These are phyloP conservation scores for Drosophila melanosoma DNA, from an alignment of 2,888 invertebrate species.

Conservation along the genomic window DNA sequence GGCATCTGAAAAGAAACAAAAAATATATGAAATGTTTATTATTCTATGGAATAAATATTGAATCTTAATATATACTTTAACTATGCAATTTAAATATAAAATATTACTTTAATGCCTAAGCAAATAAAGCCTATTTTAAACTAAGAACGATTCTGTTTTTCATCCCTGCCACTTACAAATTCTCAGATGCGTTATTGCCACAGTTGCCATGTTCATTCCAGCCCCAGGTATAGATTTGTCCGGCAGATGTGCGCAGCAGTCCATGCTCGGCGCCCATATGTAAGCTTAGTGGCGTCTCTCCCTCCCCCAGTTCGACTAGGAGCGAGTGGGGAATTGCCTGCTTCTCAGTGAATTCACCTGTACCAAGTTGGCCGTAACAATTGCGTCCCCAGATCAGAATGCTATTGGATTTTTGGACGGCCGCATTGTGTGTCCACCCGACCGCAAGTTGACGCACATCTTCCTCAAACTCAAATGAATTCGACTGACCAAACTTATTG, in stretches of 20 bases:
- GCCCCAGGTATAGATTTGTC: constrained; percentile 91
- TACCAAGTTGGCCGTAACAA: constrained; percentile 91
- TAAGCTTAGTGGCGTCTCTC: constrained; percentile 67
- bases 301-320: constrained; percentile 56
- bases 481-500: constrained; percentile 92
- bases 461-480: constrained; percentile 86
- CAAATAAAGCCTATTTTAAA: background rate
- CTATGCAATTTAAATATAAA: background rate
- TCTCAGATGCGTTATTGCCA: constrained; percentile 87
- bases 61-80: background rate
- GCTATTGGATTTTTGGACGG: constrained; percentile 87
- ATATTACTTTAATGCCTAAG: background rate
- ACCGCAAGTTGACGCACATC: constrained; percentile 86
- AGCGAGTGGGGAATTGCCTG: constrained; percentile 78
- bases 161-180: constrained; percentile 76
- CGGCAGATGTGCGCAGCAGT: constrained; percentile 88
- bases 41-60: background rate
- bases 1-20: constrained; percentile 64
- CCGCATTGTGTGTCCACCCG: constrained; percentile 93
- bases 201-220: constrained; percentile 97
- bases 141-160: background rate
- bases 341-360: constrained; percentile 80
- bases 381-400: constrained; percentile 93
- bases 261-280: constrained; percentile 92
- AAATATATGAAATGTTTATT: background rate